These are phyloP conservation scores for Agrypnia vestita DNA, from an alignment of 1,140 invertebrate species.

Conservation along the genomic window DNA sequence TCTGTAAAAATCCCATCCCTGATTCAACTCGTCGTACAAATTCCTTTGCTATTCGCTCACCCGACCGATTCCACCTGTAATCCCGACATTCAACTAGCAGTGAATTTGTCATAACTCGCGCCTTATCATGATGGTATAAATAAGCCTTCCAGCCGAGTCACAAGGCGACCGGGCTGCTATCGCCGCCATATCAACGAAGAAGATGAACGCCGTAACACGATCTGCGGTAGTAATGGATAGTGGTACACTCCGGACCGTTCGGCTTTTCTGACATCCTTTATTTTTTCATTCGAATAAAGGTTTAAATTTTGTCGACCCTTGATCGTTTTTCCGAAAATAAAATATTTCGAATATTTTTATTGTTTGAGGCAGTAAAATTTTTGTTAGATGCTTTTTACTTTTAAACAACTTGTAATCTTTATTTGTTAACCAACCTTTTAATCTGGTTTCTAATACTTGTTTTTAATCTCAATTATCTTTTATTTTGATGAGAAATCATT, in stretches of 20 bases:
- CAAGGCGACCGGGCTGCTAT: constrained; percentile 44
- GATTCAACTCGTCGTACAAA: constrained; percentile 15
- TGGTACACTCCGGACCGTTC: not conserved
- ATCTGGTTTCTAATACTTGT: no score
- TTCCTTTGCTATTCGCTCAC: constrained; percentile 47
- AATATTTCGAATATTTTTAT: no score
- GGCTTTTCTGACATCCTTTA: no score
- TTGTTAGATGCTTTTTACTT: no score
- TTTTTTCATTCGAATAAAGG: no score
- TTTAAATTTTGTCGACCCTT: no score
- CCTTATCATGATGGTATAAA: constrained; percentile 57
- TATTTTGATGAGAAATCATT: no score
- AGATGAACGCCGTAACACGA: constrained; percentile 49
- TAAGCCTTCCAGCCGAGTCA: constrained; percentile 31
- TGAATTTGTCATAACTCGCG: constrained; percentile 57
- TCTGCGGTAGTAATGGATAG: constrained; percentile 31
- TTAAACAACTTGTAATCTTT: no score
- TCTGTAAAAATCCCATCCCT: not conserved
- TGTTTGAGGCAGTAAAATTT: no score
- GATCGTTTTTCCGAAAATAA: no score
- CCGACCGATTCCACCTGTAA: constrained; percentile 22
- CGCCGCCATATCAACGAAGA: constrained; percentile 48
- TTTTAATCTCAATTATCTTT: no score
- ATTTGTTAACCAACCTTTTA: no score
- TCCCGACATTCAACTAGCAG: constrained; percentile 42